phyloP scores from a whole-genome alignment of 92 coral and sea anemone genomes.

The Siderastrea siderea region DNA sequence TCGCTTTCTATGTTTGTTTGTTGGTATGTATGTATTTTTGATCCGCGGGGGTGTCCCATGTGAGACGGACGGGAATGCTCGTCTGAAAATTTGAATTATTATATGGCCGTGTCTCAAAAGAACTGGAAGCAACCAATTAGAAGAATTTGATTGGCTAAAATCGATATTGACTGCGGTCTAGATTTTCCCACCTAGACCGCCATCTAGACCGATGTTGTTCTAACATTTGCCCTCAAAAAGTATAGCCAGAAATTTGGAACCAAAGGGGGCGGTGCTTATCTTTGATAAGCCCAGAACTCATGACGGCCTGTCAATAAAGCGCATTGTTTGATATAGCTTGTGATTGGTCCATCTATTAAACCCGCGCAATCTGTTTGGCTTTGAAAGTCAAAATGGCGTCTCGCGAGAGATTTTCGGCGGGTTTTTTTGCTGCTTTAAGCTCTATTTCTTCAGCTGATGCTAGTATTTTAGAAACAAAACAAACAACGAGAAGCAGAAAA shows the following conservation, averaged over 20 bases:
- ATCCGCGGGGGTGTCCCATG: too few relatives aligned
- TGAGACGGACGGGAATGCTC: too few relatives aligned
- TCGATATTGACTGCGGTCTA: too few relatives aligned
- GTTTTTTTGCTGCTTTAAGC: neutral
- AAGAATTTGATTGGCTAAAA: too few relatives aligned
- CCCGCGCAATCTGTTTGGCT: neutral
- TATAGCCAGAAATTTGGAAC: neutral
- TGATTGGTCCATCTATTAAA: neutral
- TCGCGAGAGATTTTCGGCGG: neutral
- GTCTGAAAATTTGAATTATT: too few relatives aligned
- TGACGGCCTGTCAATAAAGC: neutral
- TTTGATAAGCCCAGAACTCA: neutral
- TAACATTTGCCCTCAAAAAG: too few relatives aligned
- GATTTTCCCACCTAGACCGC: too few relatives aligned
- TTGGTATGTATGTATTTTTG: too few relatives aligned
- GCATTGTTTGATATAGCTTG: neutral
- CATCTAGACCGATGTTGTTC: too few relatives aligned
- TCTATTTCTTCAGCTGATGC: neutral
- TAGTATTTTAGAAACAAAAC: neutral
- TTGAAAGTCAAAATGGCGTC: neutral
- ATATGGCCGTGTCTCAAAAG: too few relatives aligned
- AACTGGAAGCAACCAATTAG: too few relatives aligned
- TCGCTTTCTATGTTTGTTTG: too few relatives aligned
- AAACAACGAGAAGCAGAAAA: neutral
- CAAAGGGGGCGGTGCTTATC: neutral